Percentiles rank a stretch among this genome's conserved stretches.
These are phyloP conservation scores for Tipula confusa DNA, from an alignment of 2,888 invertebrate species.

Conservation along the genomic window DNA sequence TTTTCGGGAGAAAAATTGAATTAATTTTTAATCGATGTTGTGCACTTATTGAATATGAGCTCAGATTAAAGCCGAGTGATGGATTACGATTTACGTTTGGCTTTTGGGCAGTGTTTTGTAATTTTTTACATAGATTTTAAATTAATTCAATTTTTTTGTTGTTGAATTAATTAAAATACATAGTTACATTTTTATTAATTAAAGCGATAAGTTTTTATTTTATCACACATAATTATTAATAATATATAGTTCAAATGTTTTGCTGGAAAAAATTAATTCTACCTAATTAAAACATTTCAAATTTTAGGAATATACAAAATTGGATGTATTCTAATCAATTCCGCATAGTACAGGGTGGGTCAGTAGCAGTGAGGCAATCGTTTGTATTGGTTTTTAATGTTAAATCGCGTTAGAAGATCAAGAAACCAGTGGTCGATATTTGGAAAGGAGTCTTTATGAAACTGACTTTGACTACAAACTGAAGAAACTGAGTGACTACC, in stretches of 20 bases:
- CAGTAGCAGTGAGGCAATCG: too few species aligned
- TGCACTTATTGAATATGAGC: neutral
- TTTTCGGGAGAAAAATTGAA: neutral
- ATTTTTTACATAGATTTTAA: neutral
- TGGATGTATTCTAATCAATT: neutral
- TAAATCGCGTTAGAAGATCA: too few species aligned
- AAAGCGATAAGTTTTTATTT: neutral
- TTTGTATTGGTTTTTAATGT: too few species aligned
- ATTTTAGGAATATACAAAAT: neutral
- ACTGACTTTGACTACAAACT: too few species aligned
- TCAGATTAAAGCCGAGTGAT: neutral
- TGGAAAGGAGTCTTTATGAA: too few species aligned
- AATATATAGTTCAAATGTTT: neutral
- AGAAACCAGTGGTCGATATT: too few species aligned
- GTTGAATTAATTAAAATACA: neutral
- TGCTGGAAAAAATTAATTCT: neutral
- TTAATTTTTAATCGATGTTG: neutral
- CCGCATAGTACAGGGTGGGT: neutral
- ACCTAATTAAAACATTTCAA: neutral
- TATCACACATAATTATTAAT: neutral
- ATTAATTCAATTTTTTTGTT: neutral
- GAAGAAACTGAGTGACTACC: too few species aligned
- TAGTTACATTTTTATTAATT: neutral
- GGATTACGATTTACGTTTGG: neutral
- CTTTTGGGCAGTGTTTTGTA: neutral